These are phyloP conservation scores for Nomada hirtipes DNA, from an alignment of 2,888 invertebrate genomes.

Conservation along the genomic window DNA sequence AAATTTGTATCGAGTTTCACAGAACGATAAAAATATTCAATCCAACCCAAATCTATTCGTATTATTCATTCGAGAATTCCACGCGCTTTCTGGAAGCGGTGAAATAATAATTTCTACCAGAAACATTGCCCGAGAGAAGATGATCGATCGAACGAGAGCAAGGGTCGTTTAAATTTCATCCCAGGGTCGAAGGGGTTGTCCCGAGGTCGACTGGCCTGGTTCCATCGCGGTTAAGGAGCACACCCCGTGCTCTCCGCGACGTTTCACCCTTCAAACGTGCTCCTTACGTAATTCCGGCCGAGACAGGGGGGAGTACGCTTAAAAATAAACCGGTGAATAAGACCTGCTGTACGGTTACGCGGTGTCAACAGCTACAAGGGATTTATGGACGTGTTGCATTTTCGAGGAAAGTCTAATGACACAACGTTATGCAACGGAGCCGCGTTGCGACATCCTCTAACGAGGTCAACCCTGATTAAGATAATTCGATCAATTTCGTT, in stretches of 20 bases:
- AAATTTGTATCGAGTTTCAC: too few species aligned
- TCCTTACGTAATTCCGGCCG: conserved; percentile 62
- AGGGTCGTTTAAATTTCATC: not conserved
- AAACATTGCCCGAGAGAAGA: too few species aligned
- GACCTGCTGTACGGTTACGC: conserved; percentile 55
- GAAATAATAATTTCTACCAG: too few species aligned
- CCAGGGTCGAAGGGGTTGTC: conserved; percentile 2
- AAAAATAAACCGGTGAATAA: conserved; percentile 75
- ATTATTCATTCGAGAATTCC: too few species aligned
- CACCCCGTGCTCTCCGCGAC: conserved; percentile 34
- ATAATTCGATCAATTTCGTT: conserved; percentile 15
- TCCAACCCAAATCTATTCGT: too few species aligned
- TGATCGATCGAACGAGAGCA: not conserved
- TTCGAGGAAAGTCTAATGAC: conserved; percentile 67
- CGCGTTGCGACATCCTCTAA: conserved; percentile 18
- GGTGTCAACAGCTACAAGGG: conserved; percentile 67
- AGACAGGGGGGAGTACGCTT: conserved; percentile 57
- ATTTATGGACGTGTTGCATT: conserved; percentile 59
- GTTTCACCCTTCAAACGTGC: conserved; percentile 66
- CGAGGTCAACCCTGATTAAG: conserved; percentile 19
- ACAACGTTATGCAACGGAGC: conserved; percentile 60
- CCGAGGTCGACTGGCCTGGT: conserved; percentile 18
- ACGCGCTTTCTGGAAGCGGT: not conserved
- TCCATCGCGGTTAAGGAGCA: conserved; percentile 28
- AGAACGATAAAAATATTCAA: too few species aligned